phyloP scores from a whole-genome alignment of 92 coral and sea anemone species.

The Porites divaricata region DNA sequence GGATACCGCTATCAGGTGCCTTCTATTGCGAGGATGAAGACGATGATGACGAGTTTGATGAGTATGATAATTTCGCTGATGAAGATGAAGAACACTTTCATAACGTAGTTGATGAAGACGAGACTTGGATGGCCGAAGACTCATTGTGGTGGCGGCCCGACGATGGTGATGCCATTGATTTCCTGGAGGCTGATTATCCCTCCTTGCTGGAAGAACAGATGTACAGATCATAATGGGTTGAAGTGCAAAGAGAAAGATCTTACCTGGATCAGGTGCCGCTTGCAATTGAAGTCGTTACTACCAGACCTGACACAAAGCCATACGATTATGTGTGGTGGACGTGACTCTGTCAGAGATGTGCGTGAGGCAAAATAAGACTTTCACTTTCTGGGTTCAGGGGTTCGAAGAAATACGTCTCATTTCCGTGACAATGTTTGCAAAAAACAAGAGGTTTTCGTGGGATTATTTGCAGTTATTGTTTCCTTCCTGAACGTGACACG shows the following conservation, averaged over 20 bases:
- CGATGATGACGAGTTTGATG: conserved; percentile 52
- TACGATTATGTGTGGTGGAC: not conserved
- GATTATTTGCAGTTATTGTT: too few species aligned
- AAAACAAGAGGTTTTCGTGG: too few species aligned
- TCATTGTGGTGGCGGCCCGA: conserved; percentile 52
- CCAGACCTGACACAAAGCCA: not conserved
- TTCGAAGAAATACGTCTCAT: too few species aligned
- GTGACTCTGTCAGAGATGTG: not conserved
- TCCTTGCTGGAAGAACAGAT: conserved; percentile 51
- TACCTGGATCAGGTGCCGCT: not conserved
- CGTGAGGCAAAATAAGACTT: too few species aligned
- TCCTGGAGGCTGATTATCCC: conserved; percentile 84
- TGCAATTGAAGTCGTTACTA: not conserved
- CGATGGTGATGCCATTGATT: conserved; percentile 56
- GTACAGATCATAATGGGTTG: conserved; percentile 7
- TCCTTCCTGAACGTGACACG: too few species aligned
- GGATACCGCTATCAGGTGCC: conserved; percentile 33
- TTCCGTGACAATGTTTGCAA: too few species aligned
- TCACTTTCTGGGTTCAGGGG: too few species aligned
- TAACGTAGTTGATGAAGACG: conserved; percentile 44
- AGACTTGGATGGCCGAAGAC: conserved; percentile 48
- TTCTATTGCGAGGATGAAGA: conserved; percentile 53
- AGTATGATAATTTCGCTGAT: conserved; percentile 30
- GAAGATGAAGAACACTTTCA: conserved; percentile 49
- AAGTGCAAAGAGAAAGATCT: not conserved